Base-by-base conservation (phyloP, 2,797 vertebrate species). In the Oryzias sinensis region DNA sequence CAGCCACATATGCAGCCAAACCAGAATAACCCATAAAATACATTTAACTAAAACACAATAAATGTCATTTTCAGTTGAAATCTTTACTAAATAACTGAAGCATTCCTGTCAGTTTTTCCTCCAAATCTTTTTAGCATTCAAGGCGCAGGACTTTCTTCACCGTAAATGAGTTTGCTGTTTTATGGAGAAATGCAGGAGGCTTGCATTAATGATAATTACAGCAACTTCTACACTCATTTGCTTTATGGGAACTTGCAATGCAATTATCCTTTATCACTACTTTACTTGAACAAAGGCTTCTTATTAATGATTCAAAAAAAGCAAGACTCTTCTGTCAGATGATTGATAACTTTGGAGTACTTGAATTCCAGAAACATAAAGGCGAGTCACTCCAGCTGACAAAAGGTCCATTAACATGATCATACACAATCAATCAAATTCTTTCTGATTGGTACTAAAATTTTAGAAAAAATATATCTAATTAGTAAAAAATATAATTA, bases 401-500 rank as follows among this genome's bases (percentile, higher is more conserved):
- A 63, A n/a, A 54, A 29, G 14, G 0, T 53, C 2, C 5, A 33
- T 60, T 22, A 40, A 4, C 49, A 57, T 37, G 2, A 37, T 37
- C 33, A 37, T 13, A 37, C 33, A 37, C 33, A 9, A 37, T 11
- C 33, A 37, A 37, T 37, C 20, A 22, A 46, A 46, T 4, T 9
- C 18, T 20, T 45, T 6, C 43, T 45, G 43, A 37, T 37, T 37
- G 33, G 33, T 37, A 37, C 33, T 37, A 37, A 37, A 11, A 37
- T 13, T 37, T 37, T 2, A 33, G 8, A 33, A 33, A 37, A 37
- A 13, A 37, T 13, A 37, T 11, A 13, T 37, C 2, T 37, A 37
- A 37, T 37, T 37, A 13, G 33, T 37, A 37, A 37, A 37, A 56
- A 55, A 62, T 24, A 5, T 49, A 48, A 68, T 72, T 59, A 55